These are phyloP conservation scores for Oreohelix idahoensis DNA, from an alignment of 1,140 invertebrate species.

Conservation along the genomic window DNA sequence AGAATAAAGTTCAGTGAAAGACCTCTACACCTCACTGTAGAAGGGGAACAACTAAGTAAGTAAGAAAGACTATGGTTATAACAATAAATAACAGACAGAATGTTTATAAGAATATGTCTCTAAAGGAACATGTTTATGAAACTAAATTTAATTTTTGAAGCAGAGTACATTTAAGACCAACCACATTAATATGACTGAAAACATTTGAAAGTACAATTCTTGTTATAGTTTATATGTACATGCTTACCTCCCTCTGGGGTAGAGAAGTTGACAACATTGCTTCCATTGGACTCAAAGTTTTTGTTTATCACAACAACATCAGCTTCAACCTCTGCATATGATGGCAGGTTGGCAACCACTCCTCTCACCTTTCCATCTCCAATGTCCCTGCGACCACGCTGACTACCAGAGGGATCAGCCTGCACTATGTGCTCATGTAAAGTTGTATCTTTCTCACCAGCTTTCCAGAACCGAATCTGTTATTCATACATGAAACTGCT, in stretches of 20 bases:
- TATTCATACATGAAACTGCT: background rate
- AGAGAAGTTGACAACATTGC: conserved; percentile 86
- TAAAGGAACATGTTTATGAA: too few species aligned
- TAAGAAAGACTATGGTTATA: too few species aligned
- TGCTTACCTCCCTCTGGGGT: conserved; percentile 88
- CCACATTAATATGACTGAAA: too few species aligned
- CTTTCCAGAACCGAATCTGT: conserved; percentile 90
- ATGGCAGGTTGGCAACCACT: conserved; percentile 49
- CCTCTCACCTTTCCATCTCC: conserved; percentile 45
- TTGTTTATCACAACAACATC: conserved; percentile 93
- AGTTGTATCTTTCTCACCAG: conserved; percentile 81
- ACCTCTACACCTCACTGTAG: too few species aligned
- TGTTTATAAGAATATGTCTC: too few species aligned
- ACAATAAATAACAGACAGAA: too few species aligned
- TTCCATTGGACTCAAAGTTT: conserved; percentile 89
- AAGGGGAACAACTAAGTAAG: too few species aligned
- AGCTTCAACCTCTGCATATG: conserved; percentile 90
- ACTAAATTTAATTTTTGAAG: too few species aligned
- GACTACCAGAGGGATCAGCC: background rate
- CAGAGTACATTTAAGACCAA: too few species aligned
- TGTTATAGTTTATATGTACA: background rate
- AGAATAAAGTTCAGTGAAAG: too few species aligned
- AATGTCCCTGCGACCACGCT: conserved; percentile 8
- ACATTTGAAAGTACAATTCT: too few species aligned
- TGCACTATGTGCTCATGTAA: conserved; percentile 79